Conservation (phyloP, 2,113 vertebrate genomes). For the Misgurnus mizolepis region DNA sequence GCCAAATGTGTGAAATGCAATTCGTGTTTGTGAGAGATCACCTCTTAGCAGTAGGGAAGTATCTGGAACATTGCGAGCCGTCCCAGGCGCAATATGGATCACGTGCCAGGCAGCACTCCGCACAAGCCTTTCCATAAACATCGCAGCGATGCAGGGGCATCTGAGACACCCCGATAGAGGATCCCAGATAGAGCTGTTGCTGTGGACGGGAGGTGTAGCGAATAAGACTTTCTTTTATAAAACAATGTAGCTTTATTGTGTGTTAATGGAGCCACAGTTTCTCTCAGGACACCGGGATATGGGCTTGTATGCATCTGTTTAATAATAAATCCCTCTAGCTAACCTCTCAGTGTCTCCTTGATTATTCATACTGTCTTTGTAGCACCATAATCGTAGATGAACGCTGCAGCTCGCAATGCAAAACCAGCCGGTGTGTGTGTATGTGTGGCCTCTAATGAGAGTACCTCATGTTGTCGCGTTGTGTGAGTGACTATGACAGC, state of each 20-base stretch:
- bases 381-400: background rate
- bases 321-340: slow-evolving; percentile 32
- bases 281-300: background rate
- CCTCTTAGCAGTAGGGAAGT: slow-evolving; percentile 97
- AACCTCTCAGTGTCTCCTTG: slow-evolving; percentile 39
- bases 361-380: slow-evolving; percentile 16
- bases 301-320: background rate
- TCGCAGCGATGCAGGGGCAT: slow-evolving; percentile 94
- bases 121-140: slow-evolving; percentile 94
- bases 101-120: slow-evolving; percentile 94
- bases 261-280: slow-evolving; percentile 18
- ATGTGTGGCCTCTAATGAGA: slow-evolving; percentile 33
- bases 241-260: background rate
- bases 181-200: slow-evolving; percentile 97
- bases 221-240: background rate
- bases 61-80: slow-evolving; percentile 93
- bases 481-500: slow-evolving; percentile 43
- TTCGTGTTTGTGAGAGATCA: slow-evolving; percentile 53
- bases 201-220: slow-evolving; percentile 60
- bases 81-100: slow-evolving; percentile 99
- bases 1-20: slow-evolving; percentile 1
- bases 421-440: slow-evolving; percentile 16
- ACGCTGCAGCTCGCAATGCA: slow-evolving; percentile 8
- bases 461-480: slow-evolving; percentile 28
- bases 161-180: slow-evolving; percentile 86